Evolutionary conservation across 2,888 invertebrate species (phyloP), one percentile per base, ranked within the genome.

Genomic region (Lamellibrachia satsuma): DNA sequence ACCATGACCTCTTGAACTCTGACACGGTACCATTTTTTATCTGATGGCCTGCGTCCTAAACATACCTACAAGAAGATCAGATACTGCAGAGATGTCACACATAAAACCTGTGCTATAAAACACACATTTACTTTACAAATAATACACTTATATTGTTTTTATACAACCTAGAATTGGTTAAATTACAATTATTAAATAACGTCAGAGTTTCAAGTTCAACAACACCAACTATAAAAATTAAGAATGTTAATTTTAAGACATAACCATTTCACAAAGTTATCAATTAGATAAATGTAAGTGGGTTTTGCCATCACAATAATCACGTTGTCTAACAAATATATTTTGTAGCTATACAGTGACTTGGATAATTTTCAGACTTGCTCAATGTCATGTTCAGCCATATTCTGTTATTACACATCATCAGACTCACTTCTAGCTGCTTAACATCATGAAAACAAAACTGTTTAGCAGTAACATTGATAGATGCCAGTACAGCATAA

Each of bases 11-110:
- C 75, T 75, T 75, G 75, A 75, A 75, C 75, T 75, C 22, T 75
- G 75, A 75, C 75, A 4, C 75, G 75, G n/a, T 75, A 75, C 75
- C 75, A 75, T 75, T 75, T 75, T n/a, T 75, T 75, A 75, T 75
- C 75, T 22, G 75, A 75, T 75, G 75, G n/a, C n/a, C 75, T 75
- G 75, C 75, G 75, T 75, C 75, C 75, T 75, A 75, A 75, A 22
- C 75, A 75, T 22, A 75, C 22, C 75, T 75, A 75, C 15, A 75
- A 75, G 75, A 75, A 75, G n/a, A 39, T 39, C 39, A 39, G 39
- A 39, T 39, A 39, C 39, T 39, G 39, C 39, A 39, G 39, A 39
- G 0, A 39, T 39, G 39, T 39, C 39, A 39, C 39, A 39, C 39
- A 39, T 39, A 39, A 39, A 39, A 39, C 39, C 39, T 39, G 0